These are phyloP conservation scores for Synanthedon vespiformis DNA, from an alignment of 2,888 invertebrate genomes.

Conservation along the genomic window DNA sequence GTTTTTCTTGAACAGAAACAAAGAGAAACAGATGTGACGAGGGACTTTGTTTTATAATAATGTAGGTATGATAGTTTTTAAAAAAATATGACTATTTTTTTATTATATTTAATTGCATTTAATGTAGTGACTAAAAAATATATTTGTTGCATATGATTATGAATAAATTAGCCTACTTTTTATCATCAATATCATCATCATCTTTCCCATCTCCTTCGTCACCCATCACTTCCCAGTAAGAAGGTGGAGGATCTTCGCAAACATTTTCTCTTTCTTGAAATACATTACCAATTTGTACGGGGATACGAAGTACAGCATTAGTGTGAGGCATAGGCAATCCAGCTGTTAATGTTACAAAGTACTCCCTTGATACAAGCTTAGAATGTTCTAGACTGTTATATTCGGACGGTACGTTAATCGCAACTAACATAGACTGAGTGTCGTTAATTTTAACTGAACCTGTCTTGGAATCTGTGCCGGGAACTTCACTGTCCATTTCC, in stretches of 20 bases:
- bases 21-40: no score
- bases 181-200: neutral
- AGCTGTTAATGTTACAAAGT: neutral
- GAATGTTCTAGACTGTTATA: neutral
- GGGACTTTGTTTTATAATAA: no score
- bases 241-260: neutral
- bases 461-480: neutral
- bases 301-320: neutral
- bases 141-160: no score
- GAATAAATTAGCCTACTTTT: neutral
- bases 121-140: no score
- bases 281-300: conserved; percentile 3
- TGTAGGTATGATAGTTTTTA: no score
- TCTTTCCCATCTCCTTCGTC: conserved; percentile 3
- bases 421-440: neutral
- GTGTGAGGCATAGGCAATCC: conserved; percentile 1
- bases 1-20: no score
- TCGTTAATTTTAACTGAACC: neutral
- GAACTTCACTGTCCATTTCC: neutral
- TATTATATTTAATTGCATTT: no score
- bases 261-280: neutral
- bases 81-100: no score
- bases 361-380: neutral
- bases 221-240: conserved; percentile 8
- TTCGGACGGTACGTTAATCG: neutral